Conservation (phyloP, 2,113 vertebrate genomes). For the Lasiurus borealis region DNA sequence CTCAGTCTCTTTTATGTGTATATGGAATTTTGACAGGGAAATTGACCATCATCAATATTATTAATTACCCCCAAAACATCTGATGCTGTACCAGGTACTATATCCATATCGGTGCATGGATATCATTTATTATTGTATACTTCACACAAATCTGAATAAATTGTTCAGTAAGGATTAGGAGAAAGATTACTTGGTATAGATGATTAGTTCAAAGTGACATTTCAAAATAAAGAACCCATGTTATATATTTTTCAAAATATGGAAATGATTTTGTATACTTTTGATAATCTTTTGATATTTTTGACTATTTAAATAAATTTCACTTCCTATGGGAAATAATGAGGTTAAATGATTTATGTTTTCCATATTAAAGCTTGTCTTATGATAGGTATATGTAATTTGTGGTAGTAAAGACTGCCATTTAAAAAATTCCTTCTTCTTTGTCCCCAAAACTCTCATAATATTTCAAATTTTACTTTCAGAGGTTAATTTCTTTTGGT, state of each 20-base stretch:
- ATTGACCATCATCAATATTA: not conserved
- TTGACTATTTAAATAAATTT: constrained; percentile 21
- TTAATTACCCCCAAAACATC: not conserved
- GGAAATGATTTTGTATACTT: constrained; percentile 11
- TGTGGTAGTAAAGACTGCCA: not conserved
- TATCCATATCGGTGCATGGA: not conserved
- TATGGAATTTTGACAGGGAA: not conserved
- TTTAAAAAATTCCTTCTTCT: constrained; percentile 4
- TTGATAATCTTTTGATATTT: not conserved
- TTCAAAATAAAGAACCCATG: not conserved
- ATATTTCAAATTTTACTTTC: constrained; percentile 65
- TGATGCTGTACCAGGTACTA: not conserved
- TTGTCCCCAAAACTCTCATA: constrained; percentile 7
- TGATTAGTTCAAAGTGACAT: not conserved
- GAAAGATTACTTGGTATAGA: not conserved
- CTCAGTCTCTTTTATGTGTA: not conserved
- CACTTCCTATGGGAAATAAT: not conserved
- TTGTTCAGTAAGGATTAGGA: not conserved
- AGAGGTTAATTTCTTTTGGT: constrained; percentile 72
- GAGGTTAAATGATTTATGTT: not conserved
- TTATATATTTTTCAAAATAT: not conserved
- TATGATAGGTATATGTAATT: not conserved
- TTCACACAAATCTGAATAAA: not conserved
- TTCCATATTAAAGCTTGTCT: constrained; percentile 35
- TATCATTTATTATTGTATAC: not conserved